Percentiles rank a stretch among this genome's conserved stretches.
Conservation (phyloP, 2,888 invertebrate genomes). For the Cephonodes hylas region DNA sequence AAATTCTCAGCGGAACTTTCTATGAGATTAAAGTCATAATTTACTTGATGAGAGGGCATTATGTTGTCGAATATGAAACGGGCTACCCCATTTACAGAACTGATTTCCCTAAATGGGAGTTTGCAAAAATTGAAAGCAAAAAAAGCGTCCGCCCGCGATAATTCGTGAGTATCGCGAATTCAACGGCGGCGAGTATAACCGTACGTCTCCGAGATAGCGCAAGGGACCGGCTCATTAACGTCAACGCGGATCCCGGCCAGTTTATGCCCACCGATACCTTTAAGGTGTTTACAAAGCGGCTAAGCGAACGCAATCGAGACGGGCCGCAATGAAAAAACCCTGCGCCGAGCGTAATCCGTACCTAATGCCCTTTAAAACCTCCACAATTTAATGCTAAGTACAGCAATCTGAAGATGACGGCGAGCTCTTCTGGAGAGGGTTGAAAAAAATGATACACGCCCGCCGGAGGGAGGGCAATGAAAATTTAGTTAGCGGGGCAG, state of each 20-base stretch:
- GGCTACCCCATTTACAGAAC: conserved; percentile 37
- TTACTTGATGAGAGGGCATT: conserved; percentile 69
- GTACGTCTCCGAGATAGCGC: conserved; percentile 72
- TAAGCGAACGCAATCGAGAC: conserved; percentile 64
- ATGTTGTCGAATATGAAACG: conserved; percentile 64
- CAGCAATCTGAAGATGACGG: conserved; percentile 71
- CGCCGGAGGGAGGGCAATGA: conserved; percentile 58
- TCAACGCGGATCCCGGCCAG: conserved; percentile 66
- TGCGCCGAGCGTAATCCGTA: conserved; percentile 61
- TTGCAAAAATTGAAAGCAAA: conserved; percentile 49
- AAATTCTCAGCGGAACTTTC: conserved; percentile 66
- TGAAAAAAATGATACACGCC: conserved; percentile 74
- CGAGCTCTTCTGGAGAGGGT: conserved; percentile 61
- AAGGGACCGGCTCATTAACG: conserved; percentile 74
- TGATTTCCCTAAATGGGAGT: conserved; percentile 55
- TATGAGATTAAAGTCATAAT: conserved; percentile 74
- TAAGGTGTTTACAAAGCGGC: conserved; percentile 76
- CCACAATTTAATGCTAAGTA: conserved; percentile 78
- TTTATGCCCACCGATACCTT: conserved; percentile 75
- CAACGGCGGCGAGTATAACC: conserved; percentile 57
- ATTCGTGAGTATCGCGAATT: conserved; percentile 58
- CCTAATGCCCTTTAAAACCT: conserved; percentile 69
- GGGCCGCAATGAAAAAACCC: conserved; percentile 62
- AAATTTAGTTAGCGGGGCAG: conserved; percentile 63
- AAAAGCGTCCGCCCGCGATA: conserved; percentile 48